Evolutionary conservation across 2,888 invertebrate species (phyloP).

Genomic region (Linnaemya tessellans): DNA sequence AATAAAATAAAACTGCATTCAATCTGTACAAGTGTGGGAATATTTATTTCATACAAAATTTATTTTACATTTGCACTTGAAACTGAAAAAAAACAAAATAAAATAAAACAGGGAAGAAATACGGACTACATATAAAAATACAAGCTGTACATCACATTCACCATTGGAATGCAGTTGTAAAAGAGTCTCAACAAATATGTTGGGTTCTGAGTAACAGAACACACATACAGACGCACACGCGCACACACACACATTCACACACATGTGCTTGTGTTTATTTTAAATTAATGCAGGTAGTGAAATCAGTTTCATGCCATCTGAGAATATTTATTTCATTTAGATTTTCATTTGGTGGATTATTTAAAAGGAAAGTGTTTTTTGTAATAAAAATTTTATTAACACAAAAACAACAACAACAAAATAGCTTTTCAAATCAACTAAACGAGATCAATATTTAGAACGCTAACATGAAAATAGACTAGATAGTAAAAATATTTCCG

Average conservation of each 20-base stretch:
- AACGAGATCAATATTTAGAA: constrained; percentile 53
- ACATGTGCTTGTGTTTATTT: constrained; percentile 27
- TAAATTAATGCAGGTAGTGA: constrained; percentile 52
- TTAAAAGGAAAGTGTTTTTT: constrained; percentile 55
- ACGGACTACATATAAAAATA: neutral
- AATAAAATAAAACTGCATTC: constrained; percentile 64
- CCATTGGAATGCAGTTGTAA: constrained; percentile 48
- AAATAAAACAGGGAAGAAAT: constrained; percentile 3
- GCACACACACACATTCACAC: neutral
- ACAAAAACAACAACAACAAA: constrained; percentile 12
- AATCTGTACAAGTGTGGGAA: constrained; percentile 71
- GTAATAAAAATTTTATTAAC: neutral
- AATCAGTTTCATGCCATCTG: constrained; percentile 4
- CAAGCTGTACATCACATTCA: constrained; percentile 37
- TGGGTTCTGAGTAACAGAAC: constrained; percentile 28
- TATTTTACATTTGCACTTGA: constrained; percentile 68
- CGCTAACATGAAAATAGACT: constrained; percentile 36
- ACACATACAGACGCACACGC: neutral
- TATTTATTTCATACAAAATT: constrained; percentile 48
- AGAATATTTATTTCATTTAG: constrained; percentile 46
- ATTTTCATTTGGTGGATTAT: neutral
- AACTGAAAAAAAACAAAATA: constrained; percentile 16
- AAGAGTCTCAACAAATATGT: constrained; percentile 22
- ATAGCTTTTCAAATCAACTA: constrained; percentile 41
- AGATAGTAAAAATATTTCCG: constrained; percentile 59